Conservation (phyloP, 2,113 vertebrate species). For the Peromyscus maniculatus region DNA sequence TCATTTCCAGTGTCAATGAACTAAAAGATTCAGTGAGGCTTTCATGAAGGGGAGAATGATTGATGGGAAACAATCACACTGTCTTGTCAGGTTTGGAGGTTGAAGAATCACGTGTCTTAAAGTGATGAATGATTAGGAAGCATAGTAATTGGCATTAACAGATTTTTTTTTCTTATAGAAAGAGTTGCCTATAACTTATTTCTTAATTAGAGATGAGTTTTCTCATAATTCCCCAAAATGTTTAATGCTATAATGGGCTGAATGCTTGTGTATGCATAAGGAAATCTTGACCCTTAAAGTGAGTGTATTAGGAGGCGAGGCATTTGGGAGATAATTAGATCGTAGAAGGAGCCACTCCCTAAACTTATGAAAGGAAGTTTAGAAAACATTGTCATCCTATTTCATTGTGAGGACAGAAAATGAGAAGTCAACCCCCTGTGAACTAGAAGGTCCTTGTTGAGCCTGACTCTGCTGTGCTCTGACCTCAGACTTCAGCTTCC, state of each 20-base stretch:
- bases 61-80: background rate
- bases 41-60: background rate
- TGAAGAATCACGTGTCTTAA: background rate
- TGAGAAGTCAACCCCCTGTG: background rate
- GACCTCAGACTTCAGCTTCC: background rate
- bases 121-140: background rate
- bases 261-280: background rate
- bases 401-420: background rate
- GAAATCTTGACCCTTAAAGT: background rate
- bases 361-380: background rate
- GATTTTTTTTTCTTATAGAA: background rate
- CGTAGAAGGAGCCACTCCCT: no score
- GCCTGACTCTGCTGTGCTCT: background rate
- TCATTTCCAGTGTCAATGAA: background rate
- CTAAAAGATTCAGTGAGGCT: background rate
- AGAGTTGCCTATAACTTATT: background rate
- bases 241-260: background rate
- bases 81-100: background rate
- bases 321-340: background rate
- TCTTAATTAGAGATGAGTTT: background rate
- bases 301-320: background rate
- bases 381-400: background rate
- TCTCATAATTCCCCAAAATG: background rate
- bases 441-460: background rate
- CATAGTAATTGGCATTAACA: background rate